Evolutionary conservation across 2,113 vertebrate species (phyloP), one percentile per base, ranked within the genome.

Genomic region (Lanius collurio): DNA sequence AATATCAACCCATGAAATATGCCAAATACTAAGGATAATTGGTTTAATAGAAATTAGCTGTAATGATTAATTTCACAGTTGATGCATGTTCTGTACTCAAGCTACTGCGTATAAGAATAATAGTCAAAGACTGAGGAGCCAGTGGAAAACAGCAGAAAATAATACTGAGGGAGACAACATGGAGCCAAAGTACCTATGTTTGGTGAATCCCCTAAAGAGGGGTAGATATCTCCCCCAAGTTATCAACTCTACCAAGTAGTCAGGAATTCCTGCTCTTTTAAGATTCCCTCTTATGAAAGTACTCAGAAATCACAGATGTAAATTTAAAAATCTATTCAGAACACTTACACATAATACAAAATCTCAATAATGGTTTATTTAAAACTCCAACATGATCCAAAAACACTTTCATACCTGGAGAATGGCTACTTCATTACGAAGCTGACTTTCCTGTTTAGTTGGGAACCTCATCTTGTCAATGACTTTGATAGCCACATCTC

Each of bases 381-480:
- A 42, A 49, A 91, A 74, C n/a, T 93, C 17, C 49, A 77, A 63
- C 19, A 33, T 7, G 18, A 73, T 62, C 27, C 39, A 65, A 87
- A 94, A 95, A 16, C 20, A 64, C 3, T 73, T 91, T 71, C n/a
- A 94, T 98, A 99, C 99, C 99, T 99, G 99, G 95, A 99, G 98
- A 94, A 99, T 99, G 95, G 99, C 99, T 87, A 99, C 99, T 97
- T 99, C 99, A 56, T 99, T 99, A 89, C 99, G 98, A 49, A 99
- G 98, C 90, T 99, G 99, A 97, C 99, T 99, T 97, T 99, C 99
- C 93, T 99, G 99, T 97, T 99, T 99, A 83, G 99, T 99, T 49
- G 99, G 99, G 96, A 99, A 99, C 93, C 98, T 98, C 99, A 99
- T 99, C 97, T 99, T 99, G 98, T 99, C 99, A 76, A 99, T 99